phyloP scores from a whole-genome alignment of 1,140 invertebrate species.

The Bombus polaris region DNA sequence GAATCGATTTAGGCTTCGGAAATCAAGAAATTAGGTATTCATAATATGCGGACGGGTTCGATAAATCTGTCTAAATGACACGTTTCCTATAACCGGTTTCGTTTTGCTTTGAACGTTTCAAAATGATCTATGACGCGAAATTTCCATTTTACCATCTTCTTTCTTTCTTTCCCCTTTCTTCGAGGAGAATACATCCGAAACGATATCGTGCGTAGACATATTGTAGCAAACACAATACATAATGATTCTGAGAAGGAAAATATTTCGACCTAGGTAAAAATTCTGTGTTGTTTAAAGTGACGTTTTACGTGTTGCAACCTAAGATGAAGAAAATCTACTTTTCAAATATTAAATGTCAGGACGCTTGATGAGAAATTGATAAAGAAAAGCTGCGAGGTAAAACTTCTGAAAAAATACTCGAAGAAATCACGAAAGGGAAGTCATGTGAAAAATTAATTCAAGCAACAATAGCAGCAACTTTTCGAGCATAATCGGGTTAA shows the following conservation, averaged over 20 bases:
- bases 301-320: background rate
- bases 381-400: background rate
- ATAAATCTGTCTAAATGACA: background rate
- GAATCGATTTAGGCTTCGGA: constrained; percentile 1
- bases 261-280: background rate
- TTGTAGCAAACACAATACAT: background rate
- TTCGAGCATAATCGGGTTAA: background rate
- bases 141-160: background rate
- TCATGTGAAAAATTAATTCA: background rate
- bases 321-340: background rate
- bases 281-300: background rate
- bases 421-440: no score
- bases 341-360: background rate
- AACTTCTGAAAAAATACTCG: background rate
- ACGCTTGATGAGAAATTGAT: background rate
- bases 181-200: background rate
- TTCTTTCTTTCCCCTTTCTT: background rate
- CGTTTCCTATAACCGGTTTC: background rate
- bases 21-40: constrained; percentile 38
- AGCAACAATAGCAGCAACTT: no score
- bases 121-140: background rate
- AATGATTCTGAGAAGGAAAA: background rate
- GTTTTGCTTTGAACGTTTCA: background rate
- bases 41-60: background rate
- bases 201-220: background rate